Base-by-base conservation (phyloP, 2,797 vertebrate genomes). In the Silurus aristotelis region DNA sequence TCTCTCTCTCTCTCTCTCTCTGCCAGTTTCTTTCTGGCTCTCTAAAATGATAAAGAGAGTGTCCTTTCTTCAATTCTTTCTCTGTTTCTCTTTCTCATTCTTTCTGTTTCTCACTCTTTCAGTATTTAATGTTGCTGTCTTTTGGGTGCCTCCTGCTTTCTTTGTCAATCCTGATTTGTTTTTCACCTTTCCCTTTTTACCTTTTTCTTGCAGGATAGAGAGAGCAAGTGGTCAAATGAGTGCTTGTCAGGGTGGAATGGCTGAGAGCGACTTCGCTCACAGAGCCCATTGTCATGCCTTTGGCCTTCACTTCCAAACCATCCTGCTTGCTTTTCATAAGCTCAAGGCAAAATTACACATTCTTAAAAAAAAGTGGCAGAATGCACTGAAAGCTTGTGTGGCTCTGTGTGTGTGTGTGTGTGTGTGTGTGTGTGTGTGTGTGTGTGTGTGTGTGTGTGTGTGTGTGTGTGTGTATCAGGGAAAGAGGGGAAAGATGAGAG, bases 161-260 rank as follows among this genome's bases (percentile, higher is more conserved):
- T 31, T 55, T 80, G 43, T 82, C 58, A 90, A 85, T 91, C 90
- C 46, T 12, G 17, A 6, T 86, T 86, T 87, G 90, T 92, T 90
- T 20, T 6, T 9, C 25, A 52, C 17, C 70, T 55, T 22, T 60
- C 67, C 56, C 27, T 85, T 84, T 89, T 83, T 83, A 86, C 90
- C 91, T 91, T 91, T 80, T 38, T 27, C 61, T 48, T 52, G 48
- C 8, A 10, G 48, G 48, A 52, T 52, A 10, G 48, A 52, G 48
- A 52, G 61, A 63, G 61, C 84, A 87, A 63, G 22, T 63, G 61
- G 61, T 63, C 22, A 63, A 63, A 63, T 63, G 71, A 60, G 60
- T 66, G 87, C 76, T 78, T 94, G 93, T 95, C 94, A 95, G 90
- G 93, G 90, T 92, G 92, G 93, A 94, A 95, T 94, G 93, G 91